Percentiles rank a stretch among this genome's conserved stretches.
phyloP scores from a whole-genome alignment of 2,113 vertebrate species.

The Fregetta grallaria region DNA sequence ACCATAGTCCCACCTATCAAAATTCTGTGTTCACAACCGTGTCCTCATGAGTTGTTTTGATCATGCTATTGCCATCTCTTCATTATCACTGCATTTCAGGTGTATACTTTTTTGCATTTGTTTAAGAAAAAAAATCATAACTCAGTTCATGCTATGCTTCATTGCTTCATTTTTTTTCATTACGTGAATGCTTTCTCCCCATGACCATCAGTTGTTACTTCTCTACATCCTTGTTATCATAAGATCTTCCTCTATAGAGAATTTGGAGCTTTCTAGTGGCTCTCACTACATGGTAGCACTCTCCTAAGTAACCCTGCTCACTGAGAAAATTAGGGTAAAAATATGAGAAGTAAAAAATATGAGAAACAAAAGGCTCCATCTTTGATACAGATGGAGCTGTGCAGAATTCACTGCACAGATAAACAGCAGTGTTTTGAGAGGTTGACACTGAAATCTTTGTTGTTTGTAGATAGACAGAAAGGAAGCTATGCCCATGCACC shows the following conservation, averaged over 20 bases:
- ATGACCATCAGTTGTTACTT: neutral
- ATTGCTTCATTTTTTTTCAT: neutral
- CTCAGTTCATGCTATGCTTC: neutral
- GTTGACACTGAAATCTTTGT: neutral
- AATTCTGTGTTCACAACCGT: neutral
- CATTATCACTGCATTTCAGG: neutral
- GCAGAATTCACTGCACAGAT: neutral
- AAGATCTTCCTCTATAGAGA: neutral
- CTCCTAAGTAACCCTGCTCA: neutral
- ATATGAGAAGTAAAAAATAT: neutral
- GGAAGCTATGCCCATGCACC: neutral
- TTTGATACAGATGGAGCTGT: neutral
- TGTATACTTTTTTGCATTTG: neutral
- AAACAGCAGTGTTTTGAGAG: neutral
- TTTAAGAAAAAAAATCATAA: neutral
- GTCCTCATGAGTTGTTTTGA: neutral
- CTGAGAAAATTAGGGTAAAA: neutral
- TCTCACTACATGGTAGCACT: neutral
- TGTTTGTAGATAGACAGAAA: neutral
- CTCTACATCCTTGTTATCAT: neutral
- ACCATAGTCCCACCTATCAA: neutral
- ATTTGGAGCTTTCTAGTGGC: neutral
- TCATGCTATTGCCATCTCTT: neutral
- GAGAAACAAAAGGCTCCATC: neutral
- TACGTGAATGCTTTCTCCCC: neutral